phyloP scores from a whole-genome alignment of 2,797 vertebrate species.

The Margarornis squamiger region DNA sequence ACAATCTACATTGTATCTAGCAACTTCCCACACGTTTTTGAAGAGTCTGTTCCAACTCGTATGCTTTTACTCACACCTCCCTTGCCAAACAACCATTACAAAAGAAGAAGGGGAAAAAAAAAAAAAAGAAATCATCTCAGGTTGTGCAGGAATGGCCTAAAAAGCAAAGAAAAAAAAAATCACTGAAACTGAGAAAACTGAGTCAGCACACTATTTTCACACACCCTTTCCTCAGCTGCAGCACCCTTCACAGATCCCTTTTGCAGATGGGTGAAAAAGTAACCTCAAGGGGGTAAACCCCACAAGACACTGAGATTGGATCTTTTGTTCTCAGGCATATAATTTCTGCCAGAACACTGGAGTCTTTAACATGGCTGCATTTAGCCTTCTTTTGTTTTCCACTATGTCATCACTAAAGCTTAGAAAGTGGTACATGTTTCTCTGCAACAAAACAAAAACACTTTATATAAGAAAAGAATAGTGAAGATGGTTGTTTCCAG shows the following conservation, averaged over 20 bases:
- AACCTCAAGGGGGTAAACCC: not conserved
- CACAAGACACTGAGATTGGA: not conserved
- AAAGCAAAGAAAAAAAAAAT: not conserved
- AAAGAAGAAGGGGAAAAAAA: not conserved
- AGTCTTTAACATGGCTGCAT: conserved; percentile 14
- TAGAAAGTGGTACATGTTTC: not conserved
- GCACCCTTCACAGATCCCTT: not conserved
- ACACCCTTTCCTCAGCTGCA: not conserved
- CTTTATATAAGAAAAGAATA: not conserved
- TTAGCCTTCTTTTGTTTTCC: conserved; percentile 7
- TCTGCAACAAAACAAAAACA: not conserved
- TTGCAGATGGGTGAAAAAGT: not conserved
- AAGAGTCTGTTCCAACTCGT: not conserved
- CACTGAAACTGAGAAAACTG: not conserved
- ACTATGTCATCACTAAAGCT: not conserved
- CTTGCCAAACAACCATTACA: not conserved
- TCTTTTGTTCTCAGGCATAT: not conserved
- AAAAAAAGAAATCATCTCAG: not conserved
- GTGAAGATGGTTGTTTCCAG: not conserved
- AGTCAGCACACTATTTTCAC: not conserved
- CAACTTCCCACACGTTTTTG: not conserved
- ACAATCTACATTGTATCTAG: not conserved
- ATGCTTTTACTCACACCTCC: not conserved
- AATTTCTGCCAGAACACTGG: not conserved
- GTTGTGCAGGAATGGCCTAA: not conserved